Base-by-base conservation (phyloP, 2,888 invertebrate genomes). In the Micoletzkya japonica region DNA sequence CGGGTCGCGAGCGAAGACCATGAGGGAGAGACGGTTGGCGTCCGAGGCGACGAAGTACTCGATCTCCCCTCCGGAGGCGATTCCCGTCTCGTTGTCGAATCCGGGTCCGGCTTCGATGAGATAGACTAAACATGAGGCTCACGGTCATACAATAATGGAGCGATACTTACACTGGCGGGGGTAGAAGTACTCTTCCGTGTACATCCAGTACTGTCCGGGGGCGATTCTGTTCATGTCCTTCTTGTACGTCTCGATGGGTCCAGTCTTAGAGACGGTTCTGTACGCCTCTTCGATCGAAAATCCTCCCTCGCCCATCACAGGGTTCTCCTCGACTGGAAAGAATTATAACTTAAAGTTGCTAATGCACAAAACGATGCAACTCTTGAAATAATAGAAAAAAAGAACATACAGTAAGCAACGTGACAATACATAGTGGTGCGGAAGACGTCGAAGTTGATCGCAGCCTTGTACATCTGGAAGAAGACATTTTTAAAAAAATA, bases 151-250 rank as follows among this genome's bases (percentile, higher is more conserved):
- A n/a, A 7, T n/a, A 7, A 4, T n/a, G 30, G 32, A 14, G 32
- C 26, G 30, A 28, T n/a, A 70, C 78, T 71, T 71, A 86, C 85
- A 84, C 76, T 85, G 86, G 75, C 81, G 75, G 30, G 85, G 85
- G 71, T 85, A 85, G 77, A 85, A 85, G 73, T 85, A 85, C 70
- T 85, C 86, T 74, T 85, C 85, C 30, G 85, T 86, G 76, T 85
- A 85, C 83, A 86, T 85, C 85, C 85, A 86, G 73, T 82, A 85
- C 72, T 83, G 81, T 58, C 85, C 85, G 32, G 84, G 77, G 49
- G 84, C 85, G 66, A 84, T 78, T 64, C 83, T 84, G 75, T 81
- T 82, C 77, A 85, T 75, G 73, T 85, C 85, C 36, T 85, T 73
- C 72, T 85, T 85, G 77, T 84, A 85, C 30, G 85, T 86, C 73